Base-by-base conservation (phyloP, 2,888 invertebrate species). In the Frankliniella fusca region DNA sequence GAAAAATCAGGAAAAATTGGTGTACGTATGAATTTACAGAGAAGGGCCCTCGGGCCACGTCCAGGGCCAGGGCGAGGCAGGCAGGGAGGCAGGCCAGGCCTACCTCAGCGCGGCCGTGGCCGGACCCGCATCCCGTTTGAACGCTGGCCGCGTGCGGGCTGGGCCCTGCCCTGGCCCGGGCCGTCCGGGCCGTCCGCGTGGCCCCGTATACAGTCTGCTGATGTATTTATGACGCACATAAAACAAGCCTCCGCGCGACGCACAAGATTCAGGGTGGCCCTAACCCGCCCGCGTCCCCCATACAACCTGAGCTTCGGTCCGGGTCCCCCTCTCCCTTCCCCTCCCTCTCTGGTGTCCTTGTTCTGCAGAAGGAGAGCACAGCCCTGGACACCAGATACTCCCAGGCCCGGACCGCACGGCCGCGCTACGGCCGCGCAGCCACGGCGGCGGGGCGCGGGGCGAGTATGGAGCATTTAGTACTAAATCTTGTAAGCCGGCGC, bases 221-320 rank as follows among this genome's bases (percentile, higher is more conserved):
- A 76, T 76, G 70, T 76, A 76, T 76, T 76, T 76, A 76, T 76
- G 70, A 76, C 70, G 27, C 70, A 76, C 70, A 76, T 76, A 76
- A 76, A 76, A 23, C 70, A 76, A 23, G 27, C 12, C 54, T 15
- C 5, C 54, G 12, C 70, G 70, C 70, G 70, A 70, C 70, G 27
- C 70, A 76, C 70, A 23, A 76, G 70, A 76, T 76, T 76, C 70
- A 76, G 70, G 70, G 70, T 27, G 70, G 70, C 70, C 70, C 70
- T 76, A 76, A 76, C 70, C 70, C 70, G 70, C 70, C 70, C 27
- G 70, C 54, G 18, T 2, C 15, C 54, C 3, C 15, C 54, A 12
- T 54, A 18, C 11, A 18, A 61, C 15, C 20, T 18, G 20, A 61
- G 15, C 61, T n/a, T 18, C 7, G 15, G 61, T 12, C 54, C 10